Evolutionary conservation across 2,797 vertebrate species (phyloP), one percentile per base, ranked within the genome.

Genomic region (Mycteria americana): DNA sequence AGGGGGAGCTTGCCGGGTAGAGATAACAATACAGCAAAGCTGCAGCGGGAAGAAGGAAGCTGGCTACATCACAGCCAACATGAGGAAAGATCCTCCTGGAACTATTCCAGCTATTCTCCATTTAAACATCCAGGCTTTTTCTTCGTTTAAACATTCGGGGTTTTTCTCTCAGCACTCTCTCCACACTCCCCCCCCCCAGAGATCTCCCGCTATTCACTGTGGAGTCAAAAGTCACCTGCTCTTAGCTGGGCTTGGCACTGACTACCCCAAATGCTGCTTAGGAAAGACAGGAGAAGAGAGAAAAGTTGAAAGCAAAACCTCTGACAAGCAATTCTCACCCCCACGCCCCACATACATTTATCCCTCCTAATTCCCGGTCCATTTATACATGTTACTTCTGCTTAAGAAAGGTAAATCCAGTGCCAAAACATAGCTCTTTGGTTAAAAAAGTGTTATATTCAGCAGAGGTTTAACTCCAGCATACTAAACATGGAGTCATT

Each of bases 401-500:
- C 79, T 90, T 74, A 88, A 81, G 41, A 73, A 88, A 94, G 81
- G 76, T 78, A 95, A 95, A 89, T 89, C 76, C 19, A 28, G 89
- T 88, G 68, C 78, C 82, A 94, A 95, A 95, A 95, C 75, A 85
- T 4, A 94, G 88, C 46, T 76, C 64, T 90, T 74, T 57, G 54
- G 59, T 88, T 91, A 50, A 86, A 93, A 89, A 88, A 77, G 48
- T 72, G 56, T 92, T 96, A 84, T 33, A 89, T 84, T 94, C 91
- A 95, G 86, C 59, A 89, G 59, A 89, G 60, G 64, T 95, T 89
- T 95, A 95, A 92, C 91, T 95, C 76, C 70, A 95, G 89, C 83
- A 91, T 67, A 76, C 77, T 79, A 94, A 94, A 83, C 75, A 88
- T 8, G 5, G 65, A 85, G 85, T 89, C 78, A 73, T 63, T 88